Conservation (phyloP, 2,888 invertebrate species). For the Cloeon dipterum region DNA sequence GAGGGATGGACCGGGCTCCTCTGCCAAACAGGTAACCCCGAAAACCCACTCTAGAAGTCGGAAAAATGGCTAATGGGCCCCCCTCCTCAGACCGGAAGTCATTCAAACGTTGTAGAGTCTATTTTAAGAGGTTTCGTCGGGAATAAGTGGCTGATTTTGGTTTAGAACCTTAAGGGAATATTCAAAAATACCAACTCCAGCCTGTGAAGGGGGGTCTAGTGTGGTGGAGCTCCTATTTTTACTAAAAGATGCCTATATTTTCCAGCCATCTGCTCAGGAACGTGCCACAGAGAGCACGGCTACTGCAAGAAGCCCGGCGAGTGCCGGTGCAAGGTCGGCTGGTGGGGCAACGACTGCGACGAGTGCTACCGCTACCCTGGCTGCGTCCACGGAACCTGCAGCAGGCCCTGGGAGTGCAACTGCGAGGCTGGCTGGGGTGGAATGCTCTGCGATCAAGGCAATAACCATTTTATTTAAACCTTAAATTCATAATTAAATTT, state of each 20-base stretch:
- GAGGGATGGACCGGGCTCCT: constrained; percentile 79
- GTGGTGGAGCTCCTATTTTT: too few relatives aligned
- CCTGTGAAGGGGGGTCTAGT: too few relatives aligned
- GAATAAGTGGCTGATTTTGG: too few relatives aligned
- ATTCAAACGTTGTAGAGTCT: too few relatives aligned
- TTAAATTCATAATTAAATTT: background rate
- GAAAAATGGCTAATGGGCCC: background rate
- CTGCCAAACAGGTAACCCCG: constrained; percentile 73
- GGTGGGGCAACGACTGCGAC: constrained; percentile 52
- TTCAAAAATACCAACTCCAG: too few relatives aligned
- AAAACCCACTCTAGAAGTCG: too few relatives aligned
- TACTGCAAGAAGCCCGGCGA: constrained; percentile 56
- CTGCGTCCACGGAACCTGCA: constrained; percentile 65
- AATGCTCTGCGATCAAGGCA: constrained; percentile 76
- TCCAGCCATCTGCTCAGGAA: constrained; percentile 61
- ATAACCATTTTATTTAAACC: constrained; percentile 5
- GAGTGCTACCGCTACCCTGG: constrained; percentile 61
- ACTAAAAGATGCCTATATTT: constrained; percentile 7
- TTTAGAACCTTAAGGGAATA: too few relatives aligned
- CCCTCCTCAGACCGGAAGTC: too few relatives aligned
- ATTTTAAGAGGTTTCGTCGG: too few relatives aligned
- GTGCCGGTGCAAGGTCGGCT: constrained; percentile 73
- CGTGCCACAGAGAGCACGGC: constrained; percentile 64
- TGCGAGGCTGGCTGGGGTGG: constrained; percentile 79
- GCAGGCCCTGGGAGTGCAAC: constrained; percentile 72